phyloP scores from a whole-genome alignment of 2,888 invertebrate genomes.

The Callyntrura guangdongensis region DNA sequence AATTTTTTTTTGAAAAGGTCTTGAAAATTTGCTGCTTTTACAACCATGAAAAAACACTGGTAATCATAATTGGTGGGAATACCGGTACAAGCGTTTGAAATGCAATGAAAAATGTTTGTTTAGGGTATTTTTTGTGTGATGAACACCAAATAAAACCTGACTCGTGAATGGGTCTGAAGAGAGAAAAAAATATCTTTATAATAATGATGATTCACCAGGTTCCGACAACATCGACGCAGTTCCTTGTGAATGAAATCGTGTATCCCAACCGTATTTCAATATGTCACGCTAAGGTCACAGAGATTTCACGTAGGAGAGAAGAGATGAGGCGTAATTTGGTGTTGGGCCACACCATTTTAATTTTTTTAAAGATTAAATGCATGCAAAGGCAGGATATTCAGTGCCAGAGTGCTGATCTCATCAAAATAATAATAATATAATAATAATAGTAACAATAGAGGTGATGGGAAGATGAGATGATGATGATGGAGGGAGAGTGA shows the following conservation, averaged over 20 bases:
- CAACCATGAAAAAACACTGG: too few relatives aligned
- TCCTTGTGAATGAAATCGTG: constrained; percentile 64
- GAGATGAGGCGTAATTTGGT: not conserved
- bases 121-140: not conserved
- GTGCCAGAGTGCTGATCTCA: constrained; percentile 67
- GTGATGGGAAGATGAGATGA: not conserved
- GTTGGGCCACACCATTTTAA: not conserved
- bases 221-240: constrained; percentile 55
- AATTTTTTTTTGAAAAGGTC: not conserved
- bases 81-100: not conserved
- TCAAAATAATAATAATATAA: constrained; percentile 51
- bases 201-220: constrained; percentile 40
- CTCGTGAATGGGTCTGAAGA: not conserved
- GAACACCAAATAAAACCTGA: not conserved
- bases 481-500: constrained; percentile 24
- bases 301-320: constrained; percentile 40
- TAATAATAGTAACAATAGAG: too few relatives aligned
- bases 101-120: not conserved
- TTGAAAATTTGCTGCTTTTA: not conserved
- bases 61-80: too few relatives aligned
- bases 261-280: constrained; percentile 48
- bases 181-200: not conserved
- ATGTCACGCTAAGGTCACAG: constrained; percentile 74
- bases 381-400: constrained; percentile 39
- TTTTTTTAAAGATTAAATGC: not conserved